Conservation (phyloP, 2,113 vertebrate genomes). For the Perca schrenkii region DNA sequence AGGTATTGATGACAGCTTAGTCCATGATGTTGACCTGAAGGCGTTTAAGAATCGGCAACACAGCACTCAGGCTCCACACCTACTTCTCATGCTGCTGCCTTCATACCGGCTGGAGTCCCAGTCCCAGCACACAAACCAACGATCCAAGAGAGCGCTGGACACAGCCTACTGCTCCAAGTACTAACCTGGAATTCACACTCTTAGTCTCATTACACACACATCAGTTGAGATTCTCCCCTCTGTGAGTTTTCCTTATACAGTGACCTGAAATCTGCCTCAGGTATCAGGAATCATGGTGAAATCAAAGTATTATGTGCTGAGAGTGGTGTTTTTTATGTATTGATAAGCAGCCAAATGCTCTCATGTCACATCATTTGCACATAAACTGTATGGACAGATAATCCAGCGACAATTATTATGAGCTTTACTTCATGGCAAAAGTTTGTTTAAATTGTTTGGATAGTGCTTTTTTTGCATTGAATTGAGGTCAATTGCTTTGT, state of each 20-base stretch:
- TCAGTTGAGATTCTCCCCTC: neutral
- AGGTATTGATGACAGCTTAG: constrained; percentile 85
- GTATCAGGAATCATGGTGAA: neutral
- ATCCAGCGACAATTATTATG: neutral
- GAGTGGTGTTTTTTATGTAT: neutral
- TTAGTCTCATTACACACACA: neutral
- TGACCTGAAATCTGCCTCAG: neutral
- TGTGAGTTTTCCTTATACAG: neutral
- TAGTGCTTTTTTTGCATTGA: neutral
- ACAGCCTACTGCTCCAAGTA: constrained; percentile 86
- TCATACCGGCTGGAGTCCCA: constrained; percentile 83
- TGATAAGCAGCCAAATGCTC: neutral
- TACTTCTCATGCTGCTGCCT: constrained; percentile 86
- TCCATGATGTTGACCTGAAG: constrained; percentile 74
- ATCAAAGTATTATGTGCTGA: neutral
- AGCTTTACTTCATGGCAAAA: neutral
- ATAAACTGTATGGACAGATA: neutral
- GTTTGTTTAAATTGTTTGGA: neutral
- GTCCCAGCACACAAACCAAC: constrained; percentile 73
- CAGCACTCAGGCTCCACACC: constrained; percentile 80
- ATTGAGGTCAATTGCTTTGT: neutral
- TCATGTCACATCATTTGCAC: neutral
- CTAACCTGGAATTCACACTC: neutral
- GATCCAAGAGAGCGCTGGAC: constrained; percentile 83
- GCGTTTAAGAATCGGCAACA: constrained; percentile 69